Percentiles rank a stretch among this genome's conserved stretches.
Evolutionary conservation across 1,140 invertebrate species (phyloP).

Genomic region (Apolygus lucorum): DNA sequence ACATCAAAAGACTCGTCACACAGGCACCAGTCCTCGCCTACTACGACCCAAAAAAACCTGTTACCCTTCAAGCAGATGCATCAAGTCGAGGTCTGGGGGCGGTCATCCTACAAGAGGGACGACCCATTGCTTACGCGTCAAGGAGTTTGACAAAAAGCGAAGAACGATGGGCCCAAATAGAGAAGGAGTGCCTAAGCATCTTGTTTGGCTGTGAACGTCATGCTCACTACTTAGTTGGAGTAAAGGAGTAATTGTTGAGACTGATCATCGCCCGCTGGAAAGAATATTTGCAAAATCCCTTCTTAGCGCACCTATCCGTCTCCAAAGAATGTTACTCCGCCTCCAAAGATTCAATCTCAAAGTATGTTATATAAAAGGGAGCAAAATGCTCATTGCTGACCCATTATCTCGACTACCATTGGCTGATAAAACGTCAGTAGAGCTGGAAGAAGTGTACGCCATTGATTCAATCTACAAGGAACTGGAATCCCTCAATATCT

Average conservation of each 20-base stretch:
- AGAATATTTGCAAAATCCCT: constrained; percentile 32
- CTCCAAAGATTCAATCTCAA: constrained; percentile 35
- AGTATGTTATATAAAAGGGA: too few species aligned
- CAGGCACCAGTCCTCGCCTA: constrained; percentile 30
- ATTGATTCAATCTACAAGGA: constrained; percentile 26
- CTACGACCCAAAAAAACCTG: constrained; percentile 33
- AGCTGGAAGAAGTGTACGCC: constrained; percentile 1
- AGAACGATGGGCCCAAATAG: constrained; percentile 36
- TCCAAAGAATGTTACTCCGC: constrained; percentile 41
- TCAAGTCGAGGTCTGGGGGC: constrained; percentile 33
- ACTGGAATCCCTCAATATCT: constrained; percentile 30
- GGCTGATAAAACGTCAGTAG: not conserved
- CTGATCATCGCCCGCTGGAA: constrained; percentile 38
- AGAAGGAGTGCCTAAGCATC: constrained; percentile 40
- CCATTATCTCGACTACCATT: constrained; percentile 33
- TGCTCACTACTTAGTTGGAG: constrained; percentile 38
- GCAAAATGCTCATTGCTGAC: too few species aligned
- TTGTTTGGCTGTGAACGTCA: constrained; percentile 34
- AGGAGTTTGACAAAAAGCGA: constrained; percentile 34
- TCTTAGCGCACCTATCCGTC: constrained; percentile 32
- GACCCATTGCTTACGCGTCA: constrained; percentile 39
- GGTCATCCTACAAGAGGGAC: constrained; percentile 34
- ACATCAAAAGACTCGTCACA: constrained; percentile 18
- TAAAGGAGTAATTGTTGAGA: constrained; percentile 31
- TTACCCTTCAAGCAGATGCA: constrained; percentile 36